A percentile compares a stretch with the other conserved stretches of the same genome.
Evolutionary conservation across 2,797 vertebrate genomes (phyloP).

Genomic region (Monodelphis domestica): DNA sequence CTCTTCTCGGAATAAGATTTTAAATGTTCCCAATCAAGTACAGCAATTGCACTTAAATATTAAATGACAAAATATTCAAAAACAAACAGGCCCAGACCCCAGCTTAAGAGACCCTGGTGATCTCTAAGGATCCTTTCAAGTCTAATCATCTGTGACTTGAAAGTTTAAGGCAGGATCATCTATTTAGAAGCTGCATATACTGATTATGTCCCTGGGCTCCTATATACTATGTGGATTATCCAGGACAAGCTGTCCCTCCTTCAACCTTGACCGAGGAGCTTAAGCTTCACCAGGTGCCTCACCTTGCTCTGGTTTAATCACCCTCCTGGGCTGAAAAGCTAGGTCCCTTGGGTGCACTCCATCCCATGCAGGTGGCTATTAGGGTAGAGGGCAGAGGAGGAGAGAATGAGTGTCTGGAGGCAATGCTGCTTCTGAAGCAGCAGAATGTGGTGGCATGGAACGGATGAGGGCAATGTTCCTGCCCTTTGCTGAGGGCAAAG

Average conservation of each 20-base stretch:
- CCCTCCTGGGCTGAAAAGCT: not conserved
- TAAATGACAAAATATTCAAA: not conserved
- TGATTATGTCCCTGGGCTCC: not conserved
- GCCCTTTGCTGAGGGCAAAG: not conserved
- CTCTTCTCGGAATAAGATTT: not conserved
- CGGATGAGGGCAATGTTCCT: conserved; percentile 8
- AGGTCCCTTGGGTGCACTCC: not conserved
- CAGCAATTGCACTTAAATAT: not conserved
- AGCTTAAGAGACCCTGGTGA: not conserved
- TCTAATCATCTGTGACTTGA: not conserved
- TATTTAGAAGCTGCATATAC: not conserved
- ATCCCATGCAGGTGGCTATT: not conserved
- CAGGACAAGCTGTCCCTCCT: not conserved
- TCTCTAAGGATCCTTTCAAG: not conserved
- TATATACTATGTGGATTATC: not conserved
- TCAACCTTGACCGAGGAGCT: conserved; percentile 10
- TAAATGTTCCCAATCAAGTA: not conserved
- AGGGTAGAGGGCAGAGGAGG: not conserved
- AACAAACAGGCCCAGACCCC: not conserved
- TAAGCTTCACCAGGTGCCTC: too few species aligned
- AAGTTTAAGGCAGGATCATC: not conserved
- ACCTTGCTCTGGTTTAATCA: not conserved
- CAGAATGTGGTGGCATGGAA: conserved; percentile 30
- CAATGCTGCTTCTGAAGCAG: not conserved
- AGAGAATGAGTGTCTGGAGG: conserved; percentile 22